phyloP scores from a whole-genome alignment of 2,888 invertebrate genomes.

The Campaea margaritaria region DNA sequence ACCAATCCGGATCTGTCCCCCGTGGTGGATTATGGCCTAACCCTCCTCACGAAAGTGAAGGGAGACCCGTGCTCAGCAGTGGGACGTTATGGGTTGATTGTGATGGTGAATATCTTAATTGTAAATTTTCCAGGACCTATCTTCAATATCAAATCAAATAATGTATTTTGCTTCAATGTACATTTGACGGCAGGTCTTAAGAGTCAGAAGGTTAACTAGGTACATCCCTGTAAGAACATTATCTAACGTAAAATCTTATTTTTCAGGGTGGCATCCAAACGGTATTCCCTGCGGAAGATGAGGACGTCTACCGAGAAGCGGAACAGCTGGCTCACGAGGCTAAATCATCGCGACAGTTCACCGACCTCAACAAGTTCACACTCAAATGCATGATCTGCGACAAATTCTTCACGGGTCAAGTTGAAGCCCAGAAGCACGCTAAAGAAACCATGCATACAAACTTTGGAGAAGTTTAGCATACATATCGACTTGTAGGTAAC shows the following conservation, averaged over 20 bases:
- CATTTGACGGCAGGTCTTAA: too few species aligned
- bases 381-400: conserved; percentile 94
- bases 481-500: conserved; percentile 9
- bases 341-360: conserved; percentile 94
- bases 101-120: too few species aligned
- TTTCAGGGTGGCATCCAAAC: conserved; percentile 90
- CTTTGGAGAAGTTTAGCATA: conserved; percentile 90
- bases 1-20: too few species aligned
- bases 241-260: neutral
- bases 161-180: too few species aligned
- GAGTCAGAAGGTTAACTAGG: too few species aligned
- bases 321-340: conserved; percentile 94
- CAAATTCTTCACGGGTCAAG: conserved; percentile 90
- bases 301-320: conserved; percentile 90
- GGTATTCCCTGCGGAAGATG: conserved; percentile 91
- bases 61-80: too few species aligned
- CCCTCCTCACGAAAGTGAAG: too few species aligned
- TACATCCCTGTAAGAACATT: too few species aligned
- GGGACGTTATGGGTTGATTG: too few species aligned
- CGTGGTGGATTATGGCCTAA: too few species aligned
- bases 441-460: conserved; percentile 92
- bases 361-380: conserved; percentile 94
- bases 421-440: conserved; percentile 94
- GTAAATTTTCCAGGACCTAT: too few species aligned
- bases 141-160: too few species aligned